Evolutionary conservation across 2,113 vertebrate species (phyloP).

Genomic region (Cololabis saira): DNA sequence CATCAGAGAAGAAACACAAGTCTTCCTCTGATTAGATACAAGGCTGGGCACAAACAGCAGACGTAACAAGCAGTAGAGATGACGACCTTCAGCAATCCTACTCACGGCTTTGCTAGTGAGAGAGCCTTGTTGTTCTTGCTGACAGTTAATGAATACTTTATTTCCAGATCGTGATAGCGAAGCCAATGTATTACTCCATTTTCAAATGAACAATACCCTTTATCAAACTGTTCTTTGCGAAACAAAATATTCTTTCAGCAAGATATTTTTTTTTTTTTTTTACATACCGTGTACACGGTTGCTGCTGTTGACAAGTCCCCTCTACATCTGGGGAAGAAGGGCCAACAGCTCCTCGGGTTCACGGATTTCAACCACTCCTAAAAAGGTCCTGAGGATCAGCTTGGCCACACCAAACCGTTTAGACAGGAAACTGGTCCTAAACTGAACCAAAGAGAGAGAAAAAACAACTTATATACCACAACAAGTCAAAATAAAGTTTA

Average conservation of each 20-base stretch:
- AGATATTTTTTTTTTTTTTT: too few species aligned
- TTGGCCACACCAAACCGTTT: constrained; percentile 13
- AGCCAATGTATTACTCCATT: background rate
- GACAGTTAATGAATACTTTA: constrained; percentile 3
- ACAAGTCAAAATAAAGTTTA: background rate
- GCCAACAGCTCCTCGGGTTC: constrained; percentile 53
- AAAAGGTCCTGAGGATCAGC: constrained; percentile 26
- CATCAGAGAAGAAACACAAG: constrained; percentile 44
- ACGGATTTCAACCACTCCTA: constrained; percentile 35
- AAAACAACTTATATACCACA: constrained; percentile 4
- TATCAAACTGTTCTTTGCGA: background rate
- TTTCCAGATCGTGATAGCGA: background rate
- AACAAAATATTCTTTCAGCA: background rate
- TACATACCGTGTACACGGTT: constrained; percentile 69
- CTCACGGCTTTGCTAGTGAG: constrained; percentile 8
- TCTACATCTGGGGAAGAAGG: constrained; percentile 72
- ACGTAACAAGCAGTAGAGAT: background rate
- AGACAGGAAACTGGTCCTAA: constrained; percentile 12
- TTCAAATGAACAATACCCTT: constrained; percentile 1
- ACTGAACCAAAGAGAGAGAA: background rate
- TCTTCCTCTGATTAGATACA: constrained; percentile 41
- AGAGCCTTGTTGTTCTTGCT: constrained; percentile 6
- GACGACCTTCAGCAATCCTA: constrained; percentile 33
- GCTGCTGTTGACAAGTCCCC: constrained; percentile 68
- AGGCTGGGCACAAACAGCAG: constrained; percentile 14